Evolutionary conservation across 2,888 invertebrate species (phyloP).

Genomic region (Andrena hattorfiana): DNA sequence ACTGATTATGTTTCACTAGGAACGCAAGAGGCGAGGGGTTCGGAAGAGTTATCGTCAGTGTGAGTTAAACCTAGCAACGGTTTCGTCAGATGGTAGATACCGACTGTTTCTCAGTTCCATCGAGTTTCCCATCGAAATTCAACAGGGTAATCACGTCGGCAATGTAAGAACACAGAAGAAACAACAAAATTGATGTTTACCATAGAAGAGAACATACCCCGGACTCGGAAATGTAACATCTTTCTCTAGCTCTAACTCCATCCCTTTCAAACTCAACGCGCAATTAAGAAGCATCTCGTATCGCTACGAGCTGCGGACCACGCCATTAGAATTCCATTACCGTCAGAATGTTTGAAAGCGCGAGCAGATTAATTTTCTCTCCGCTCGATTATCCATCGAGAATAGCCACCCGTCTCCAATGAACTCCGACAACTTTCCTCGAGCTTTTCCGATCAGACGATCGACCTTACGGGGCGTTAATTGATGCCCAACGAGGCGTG

Average conservation of each 20-base stretch:
- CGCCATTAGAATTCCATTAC: too few relatives aligned
- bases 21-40: not conserved
- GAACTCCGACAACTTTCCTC: not conserved
- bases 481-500: conserved; percentile 5
- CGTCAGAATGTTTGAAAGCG: too few relatives aligned
- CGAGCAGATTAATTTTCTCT: not conserved
- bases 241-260: too few relatives aligned
- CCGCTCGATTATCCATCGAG: not conserved
- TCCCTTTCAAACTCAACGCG: too few relatives aligned
- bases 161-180: too few relatives aligned
- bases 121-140: not conserved
- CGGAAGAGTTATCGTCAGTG: not conserved
- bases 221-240: too few relatives aligned
- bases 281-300: too few relatives aligned
- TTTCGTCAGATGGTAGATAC: not conserved
- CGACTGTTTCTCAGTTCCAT: not conserved
- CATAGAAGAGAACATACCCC: too few relatives aligned
- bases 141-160: too few relatives aligned
- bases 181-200: too few relatives aligned
- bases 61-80: not conserved
- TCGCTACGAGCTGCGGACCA: too few relatives aligned
- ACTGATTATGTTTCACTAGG: not conserved
- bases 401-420: not conserved
- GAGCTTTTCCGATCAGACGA: conserved; percentile 9
- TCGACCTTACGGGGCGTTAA: not conserved